Base-by-base conservation (phyloP, 1,140 invertebrate species). In the Drosophila miranda region DNA sequence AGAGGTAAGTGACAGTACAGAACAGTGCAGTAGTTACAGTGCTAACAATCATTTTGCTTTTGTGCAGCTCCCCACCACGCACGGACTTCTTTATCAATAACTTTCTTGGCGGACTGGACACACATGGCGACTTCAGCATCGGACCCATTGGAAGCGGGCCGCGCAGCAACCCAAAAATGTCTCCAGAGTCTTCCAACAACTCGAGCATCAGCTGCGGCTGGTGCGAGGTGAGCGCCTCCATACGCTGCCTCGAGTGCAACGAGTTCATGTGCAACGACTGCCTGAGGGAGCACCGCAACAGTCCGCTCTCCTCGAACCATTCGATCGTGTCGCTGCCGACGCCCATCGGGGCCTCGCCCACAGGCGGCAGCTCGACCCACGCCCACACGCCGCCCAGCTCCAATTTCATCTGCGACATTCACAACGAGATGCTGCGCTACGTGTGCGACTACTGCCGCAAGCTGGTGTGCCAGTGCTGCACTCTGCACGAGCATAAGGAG, bases 181-280 rank as follows among this genome's bases (percentile, higher is more conserved):
- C 86, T 6, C 86, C 89, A 9, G 89, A 90, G 53, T 88, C 83
- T 2, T 90, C 89, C 0, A 90, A 88, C 48, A 90, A 89, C 49
- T 90, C 89, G 3, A 89, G 79, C 56, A 83, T 90, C 41, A 86
- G 72, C 26, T 91, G 90, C 52, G 75, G 87, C 49, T 83, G 83
- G 74, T 91, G 90, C 49, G 87, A 91, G 46, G 75, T 89, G 1
- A 89, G 79, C 55, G 92, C 92, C 7, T 93, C 93, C 0, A 92
- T 90, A 1, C 92, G 91, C 89, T 97, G 96, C 90, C 91, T 93
- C 38, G 95, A 96, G 77, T 97, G 96, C 90, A 95, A 94, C 76
- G 95, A 97, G 81, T 91, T 94, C n/a, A 92, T 94, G 73, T 97
- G 96, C 91, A 93, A 95, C 77, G 93, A 93, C 42, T 97, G 96